A percentile compares a stretch with the other conserved stretches of the same genome.
phyloP scores from a whole-genome alignment of 2,797 vertebrate genomes.

The Valencia hispanica region DNA sequence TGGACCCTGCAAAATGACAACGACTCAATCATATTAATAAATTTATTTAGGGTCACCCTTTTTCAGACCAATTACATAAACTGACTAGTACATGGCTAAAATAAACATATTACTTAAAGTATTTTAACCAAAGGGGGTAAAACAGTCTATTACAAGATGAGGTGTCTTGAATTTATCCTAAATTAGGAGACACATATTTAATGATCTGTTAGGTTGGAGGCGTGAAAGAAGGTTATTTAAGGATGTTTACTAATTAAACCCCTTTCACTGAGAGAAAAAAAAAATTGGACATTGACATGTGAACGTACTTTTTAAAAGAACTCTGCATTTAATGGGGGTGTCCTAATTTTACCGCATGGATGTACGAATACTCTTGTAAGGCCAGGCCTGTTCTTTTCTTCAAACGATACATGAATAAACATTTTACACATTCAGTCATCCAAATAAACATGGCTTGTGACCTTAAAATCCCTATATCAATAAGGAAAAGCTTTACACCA shows the following conservation, averaged over 20 bases:
- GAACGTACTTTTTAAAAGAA: neutral
- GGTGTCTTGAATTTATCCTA: too few relatives aligned
- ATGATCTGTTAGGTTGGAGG: too few relatives aligned
- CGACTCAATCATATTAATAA: too few relatives aligned
- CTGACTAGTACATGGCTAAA: too few relatives aligned
- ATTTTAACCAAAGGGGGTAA: too few relatives aligned
- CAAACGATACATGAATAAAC: constrained; percentile 1
- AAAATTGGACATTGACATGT: neutral
- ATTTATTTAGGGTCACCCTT: too few relatives aligned
- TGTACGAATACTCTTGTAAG: neutral
- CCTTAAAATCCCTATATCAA: constrained; percentile 37
- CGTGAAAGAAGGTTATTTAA: too few relatives aligned
- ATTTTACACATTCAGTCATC: constrained; percentile 30
- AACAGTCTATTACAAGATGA: too few relatives aligned
- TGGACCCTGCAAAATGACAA: too few relatives aligned
- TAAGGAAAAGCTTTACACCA: constrained; percentile 25
- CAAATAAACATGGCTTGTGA: constrained; percentile 35
- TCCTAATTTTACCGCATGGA: neutral
- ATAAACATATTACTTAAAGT: too few relatives aligned
- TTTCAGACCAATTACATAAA: too few relatives aligned
- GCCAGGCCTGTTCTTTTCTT: neutral
- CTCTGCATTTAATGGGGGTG: neutral
- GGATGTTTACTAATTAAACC: neutral
- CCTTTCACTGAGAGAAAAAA: neutral
- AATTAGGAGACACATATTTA: too few relatives aligned